A percentile compares a stretch with the other conserved stretches of the same genome.
These are phyloP conservation scores for Bombyx mandarina DNA, from an alignment of 1,140 invertebrate species.

Conservation along the genomic window DNA sequence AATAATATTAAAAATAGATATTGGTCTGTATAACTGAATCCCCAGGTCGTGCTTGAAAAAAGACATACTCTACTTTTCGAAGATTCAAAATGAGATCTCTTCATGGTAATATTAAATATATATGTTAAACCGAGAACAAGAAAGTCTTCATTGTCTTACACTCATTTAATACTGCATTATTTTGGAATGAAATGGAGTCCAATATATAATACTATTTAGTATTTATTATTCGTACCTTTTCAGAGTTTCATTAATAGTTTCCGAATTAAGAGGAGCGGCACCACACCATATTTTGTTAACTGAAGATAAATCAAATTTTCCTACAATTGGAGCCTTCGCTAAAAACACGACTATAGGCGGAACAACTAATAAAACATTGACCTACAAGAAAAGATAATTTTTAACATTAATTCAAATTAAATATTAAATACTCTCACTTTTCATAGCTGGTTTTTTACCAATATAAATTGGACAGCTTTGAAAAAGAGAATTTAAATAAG, in stretches of 20 bases:
- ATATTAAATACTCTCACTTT: too few relatives aligned
- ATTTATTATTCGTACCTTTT: constrained; percentile 21
- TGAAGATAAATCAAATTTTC: constrained; percentile 38
- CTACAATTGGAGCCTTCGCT: constrained; percentile 30
- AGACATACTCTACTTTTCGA: too few relatives aligned
- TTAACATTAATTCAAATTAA: neutral
- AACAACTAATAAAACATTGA: constrained; percentile 35
- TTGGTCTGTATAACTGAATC: neutral
- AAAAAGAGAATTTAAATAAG: too few relatives aligned
- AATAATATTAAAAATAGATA: neutral
- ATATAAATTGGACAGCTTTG: too few relatives aligned
- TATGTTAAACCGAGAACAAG: too few relatives aligned
- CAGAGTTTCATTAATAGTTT: constrained; percentile 31
- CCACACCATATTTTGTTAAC: constrained; percentile 37
- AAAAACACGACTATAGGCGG: constrained; percentile 46
- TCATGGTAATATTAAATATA: too few relatives aligned
- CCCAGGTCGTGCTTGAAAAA: too few relatives aligned
- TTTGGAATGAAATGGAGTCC: too few relatives aligned
- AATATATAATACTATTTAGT: neutral
- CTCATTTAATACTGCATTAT: too few relatives aligned
- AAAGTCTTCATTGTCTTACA: too few relatives aligned
- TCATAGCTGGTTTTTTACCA: too few relatives aligned
- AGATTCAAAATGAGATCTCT: too few relatives aligned
- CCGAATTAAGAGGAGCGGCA: constrained; percentile 33
- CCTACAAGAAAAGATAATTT: constrained; percentile 22